Evolutionary conservation across 1,140 invertebrate species (phyloP), one percentile per base, ranked within the genome.

Genomic region (Whitmania pigra): DNA sequence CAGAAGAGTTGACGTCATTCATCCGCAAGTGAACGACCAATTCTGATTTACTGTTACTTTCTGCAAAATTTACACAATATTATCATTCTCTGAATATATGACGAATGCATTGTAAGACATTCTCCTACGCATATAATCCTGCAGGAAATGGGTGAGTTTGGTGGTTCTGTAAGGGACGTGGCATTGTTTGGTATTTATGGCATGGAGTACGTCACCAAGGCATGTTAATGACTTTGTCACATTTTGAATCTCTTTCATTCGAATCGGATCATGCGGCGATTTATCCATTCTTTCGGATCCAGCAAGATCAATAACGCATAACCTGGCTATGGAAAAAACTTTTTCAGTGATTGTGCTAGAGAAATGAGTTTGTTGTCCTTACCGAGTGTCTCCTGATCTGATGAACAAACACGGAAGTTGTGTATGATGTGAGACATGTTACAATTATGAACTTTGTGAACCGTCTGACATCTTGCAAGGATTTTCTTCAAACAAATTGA

Each of bases 231-330:
- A 53, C 53, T 25, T 70, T 17, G 43, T 53, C 0, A 70, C 43
- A 49, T 53, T 70, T 53, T 70, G 69, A 22, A 27, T 18, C 25
- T 70, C 69, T 53, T 70, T 70, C n/a, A 70, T 53, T 53, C 69
- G 18, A 25, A 18, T 53, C 25, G 53, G n/a, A 70, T 70, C 69
- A 22, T 31, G 22, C 0, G 67, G 27, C 11, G 25, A 31, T 53
- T 70, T 70, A 13, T 70, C 69, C 11, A 70, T 70, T 81, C 95
- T 94, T 83, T 99, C 94, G 75, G 91, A 94, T 0, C 95, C 95
- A 36, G 96, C 96, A 78, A 99, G 85, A 85, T 99, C 96, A 0
- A 87, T 93, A 54, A 97, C 83, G 85, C 97, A 93, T 36, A 97
- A 84, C 81, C 97, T 97, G 18, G 94, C 94, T 75, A 27, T 40